Evolutionary conservation across 2,113 vertebrate genomes (phyloP), one percentile per base, ranked within the genome.

Genomic region (Mionectes macconnelli): DNA sequence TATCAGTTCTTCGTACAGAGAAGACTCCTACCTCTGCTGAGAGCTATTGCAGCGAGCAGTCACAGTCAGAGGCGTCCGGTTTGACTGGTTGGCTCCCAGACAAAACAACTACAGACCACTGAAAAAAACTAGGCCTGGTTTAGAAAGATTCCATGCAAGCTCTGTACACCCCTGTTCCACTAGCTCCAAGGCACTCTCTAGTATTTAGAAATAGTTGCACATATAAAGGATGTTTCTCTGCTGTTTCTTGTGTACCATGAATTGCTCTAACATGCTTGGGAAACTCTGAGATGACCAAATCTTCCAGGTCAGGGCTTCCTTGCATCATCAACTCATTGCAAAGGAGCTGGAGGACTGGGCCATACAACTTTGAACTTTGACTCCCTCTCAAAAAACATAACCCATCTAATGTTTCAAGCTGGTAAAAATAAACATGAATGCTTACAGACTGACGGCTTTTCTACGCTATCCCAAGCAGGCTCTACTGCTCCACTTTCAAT

Each of bases 401-500:
- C 9, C 27, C 30, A 31, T 67, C 80, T 86, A 6, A 55, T 10
- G n/a, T 86, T 95, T 89, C 60, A 47, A 70, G 80, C 14, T 84
- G 93, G 68, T 66, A 93, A 88, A 93, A 95, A 89, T 63, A 92
- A 84, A 60, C 52, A 52, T 0, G 21, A 67, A 62, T 74, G 59
- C 72, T 75, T 77, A 39, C 0, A 1, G 59, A 67, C 40, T 62
- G 79, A 50, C 2, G 0, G n/a, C 67, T 74, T 77, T 63, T 31
- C 56, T 81, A 12, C 1, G 1, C 55, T 50, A 56, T 40, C 84
- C 70, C 67, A 77, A 27, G 55, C 45, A 42, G n/a, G 59, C 63
- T 86, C n/a, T n/a, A 3, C 50, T 77, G 56, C 68, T 96, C 73
- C 44, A 28, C 64, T 81, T 92, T 63, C 91, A 81, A 31, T 78